Percentiles rank a stretch among this genome's conserved stretches.
These are phyloP conservation scores for Megalonaias nervosa DNA, from an alignment of 1,140 invertebrate genomes.

Conservation along the genomic window DNA sequence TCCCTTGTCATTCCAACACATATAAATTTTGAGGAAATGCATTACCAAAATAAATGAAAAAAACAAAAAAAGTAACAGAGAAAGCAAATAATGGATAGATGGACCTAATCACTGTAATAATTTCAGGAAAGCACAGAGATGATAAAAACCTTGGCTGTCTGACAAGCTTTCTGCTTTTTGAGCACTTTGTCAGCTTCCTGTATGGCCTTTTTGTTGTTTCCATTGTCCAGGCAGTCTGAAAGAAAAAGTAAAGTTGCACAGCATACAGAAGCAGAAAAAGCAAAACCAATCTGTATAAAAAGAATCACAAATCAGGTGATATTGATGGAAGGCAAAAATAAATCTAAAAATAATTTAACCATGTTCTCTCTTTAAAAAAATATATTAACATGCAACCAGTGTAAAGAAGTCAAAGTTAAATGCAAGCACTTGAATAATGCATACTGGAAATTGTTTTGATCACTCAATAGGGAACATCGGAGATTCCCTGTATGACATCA, in stretches of 20 bases:
- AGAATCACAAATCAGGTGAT: background rate
- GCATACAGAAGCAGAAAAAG: background rate
- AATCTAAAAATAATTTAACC: background rate
- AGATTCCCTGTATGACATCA: no score
- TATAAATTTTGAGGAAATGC: no score
- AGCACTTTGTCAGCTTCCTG: constrained; percentile 97
- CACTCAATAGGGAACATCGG: no score
- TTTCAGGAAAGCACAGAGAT: constrained; percentile 25
- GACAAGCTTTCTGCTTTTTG: constrained; percentile 91
- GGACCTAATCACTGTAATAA: background rate
- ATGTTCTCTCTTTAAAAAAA: no score
- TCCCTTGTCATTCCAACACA: no score
- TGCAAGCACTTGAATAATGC: background rate
- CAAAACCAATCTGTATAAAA: background rate
- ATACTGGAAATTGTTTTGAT: no score
- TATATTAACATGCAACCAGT: background rate
- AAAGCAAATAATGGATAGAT: background rate
- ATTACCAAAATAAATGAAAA: background rate
- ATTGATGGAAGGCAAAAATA: constrained; percentile 3
- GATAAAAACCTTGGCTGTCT: constrained; percentile 84
- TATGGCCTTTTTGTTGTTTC: constrained; percentile 97
- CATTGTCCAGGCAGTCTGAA: constrained; percentile 94
- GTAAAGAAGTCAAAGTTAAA: background rate
- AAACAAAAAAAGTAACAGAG: background rate
- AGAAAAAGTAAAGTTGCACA: constrained; percentile 50